These are phyloP conservation scores for Parnassius mnemosyne DNA, from an alignment of 2,888 invertebrate species.

Conservation along the genomic window DNA sequence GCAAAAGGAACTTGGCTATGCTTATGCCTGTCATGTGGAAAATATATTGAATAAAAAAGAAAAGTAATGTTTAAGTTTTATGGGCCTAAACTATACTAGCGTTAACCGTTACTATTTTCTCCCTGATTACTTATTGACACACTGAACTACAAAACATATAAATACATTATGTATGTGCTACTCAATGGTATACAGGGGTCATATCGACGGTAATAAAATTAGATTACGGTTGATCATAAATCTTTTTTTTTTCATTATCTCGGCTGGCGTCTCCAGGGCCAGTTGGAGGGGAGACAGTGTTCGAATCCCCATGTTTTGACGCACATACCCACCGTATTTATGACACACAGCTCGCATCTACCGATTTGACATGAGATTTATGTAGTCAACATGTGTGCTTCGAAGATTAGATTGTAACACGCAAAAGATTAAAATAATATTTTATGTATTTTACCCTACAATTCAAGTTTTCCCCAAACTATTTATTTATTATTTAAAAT, in stretches of 20 bases:
- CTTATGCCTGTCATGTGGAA: slow-evolving; percentile 38
- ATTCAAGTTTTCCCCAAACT: too few relatives aligned
- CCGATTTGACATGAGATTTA: slow-evolving; percentile 72
- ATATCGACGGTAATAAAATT: slow-evolving; percentile 71
- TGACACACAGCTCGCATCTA: slow-evolving; percentile 64
- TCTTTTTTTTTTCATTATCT: slow-evolving; percentile 78
- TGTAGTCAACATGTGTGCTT: slow-evolving; percentile 75
- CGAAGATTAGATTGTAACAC: slow-evolving; percentile 64
- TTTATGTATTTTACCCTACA: too few relatives aligned
- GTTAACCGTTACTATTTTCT: neutral
- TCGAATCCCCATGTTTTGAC: slow-evolving; percentile 78
- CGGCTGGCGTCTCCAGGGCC: slow-evolving; percentile 52
- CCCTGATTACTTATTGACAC: slow-evolving; percentile 31
- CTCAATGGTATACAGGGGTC: slow-evolving; percentile 52
- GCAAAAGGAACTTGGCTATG: slow-evolving; percentile 64
- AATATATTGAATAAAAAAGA: slow-evolving; percentile 26
- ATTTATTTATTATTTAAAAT: too few relatives aligned
- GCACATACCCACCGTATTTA: slow-evolving; percentile 72
- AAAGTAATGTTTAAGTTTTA: neutral
- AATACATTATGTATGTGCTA: slow-evolving; percentile 45
- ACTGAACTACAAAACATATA: slow-evolving; percentile 50
- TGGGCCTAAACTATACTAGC: neutral
- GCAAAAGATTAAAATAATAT: slow-evolving; percentile 40
- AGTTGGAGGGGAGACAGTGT: slow-evolving; percentile 56
- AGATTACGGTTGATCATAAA: slow-evolving; percentile 78